Evolutionary conservation across 2,113 vertebrate species (phyloP).

Genomic region (Otocyon megalotis): DNA sequence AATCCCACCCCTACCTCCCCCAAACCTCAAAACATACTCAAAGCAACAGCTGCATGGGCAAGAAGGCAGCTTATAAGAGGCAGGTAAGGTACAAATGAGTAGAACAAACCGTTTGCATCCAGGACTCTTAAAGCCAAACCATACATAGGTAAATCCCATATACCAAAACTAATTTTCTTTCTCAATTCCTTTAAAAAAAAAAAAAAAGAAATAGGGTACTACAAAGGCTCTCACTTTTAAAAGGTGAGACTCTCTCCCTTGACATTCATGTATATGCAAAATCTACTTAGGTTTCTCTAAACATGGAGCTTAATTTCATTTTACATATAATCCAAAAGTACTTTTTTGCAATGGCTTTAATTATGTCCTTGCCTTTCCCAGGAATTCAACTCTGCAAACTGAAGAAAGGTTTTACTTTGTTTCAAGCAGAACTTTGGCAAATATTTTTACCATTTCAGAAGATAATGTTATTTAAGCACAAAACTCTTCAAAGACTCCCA

Average conservation of each 20-base stretch:
- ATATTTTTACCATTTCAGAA: not conserved
- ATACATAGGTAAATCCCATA: rapidly evolving
- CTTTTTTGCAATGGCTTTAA: not conserved
- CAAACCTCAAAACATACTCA: not conserved
- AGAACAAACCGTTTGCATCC: not conserved
- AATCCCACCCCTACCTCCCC: not conserved
- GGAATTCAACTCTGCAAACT: not conserved
- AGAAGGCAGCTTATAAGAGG: not conserved
- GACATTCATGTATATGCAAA: not conserved
- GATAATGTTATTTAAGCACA: not conserved
- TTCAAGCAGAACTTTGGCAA: not conserved
- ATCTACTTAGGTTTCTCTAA: not conserved
- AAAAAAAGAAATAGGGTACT: not conserved
- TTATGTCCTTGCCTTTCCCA: not conserved
- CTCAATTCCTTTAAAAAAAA: not conserved
- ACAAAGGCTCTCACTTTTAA: not conserved
- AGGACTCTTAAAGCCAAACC: not conserved
- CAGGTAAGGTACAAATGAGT: not conserved
- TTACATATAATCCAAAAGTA: not conserved
- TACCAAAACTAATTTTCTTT: not conserved
- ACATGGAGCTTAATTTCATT: not conserved
- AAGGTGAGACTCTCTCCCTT: not conserved
- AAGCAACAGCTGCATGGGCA: not conserved
- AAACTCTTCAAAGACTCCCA: not conserved
- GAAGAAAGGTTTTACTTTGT: not conserved